Base-by-base conservation (phyloP, 1,140 invertebrate genomes). In the Spodoptera frugiperda region DNA sequence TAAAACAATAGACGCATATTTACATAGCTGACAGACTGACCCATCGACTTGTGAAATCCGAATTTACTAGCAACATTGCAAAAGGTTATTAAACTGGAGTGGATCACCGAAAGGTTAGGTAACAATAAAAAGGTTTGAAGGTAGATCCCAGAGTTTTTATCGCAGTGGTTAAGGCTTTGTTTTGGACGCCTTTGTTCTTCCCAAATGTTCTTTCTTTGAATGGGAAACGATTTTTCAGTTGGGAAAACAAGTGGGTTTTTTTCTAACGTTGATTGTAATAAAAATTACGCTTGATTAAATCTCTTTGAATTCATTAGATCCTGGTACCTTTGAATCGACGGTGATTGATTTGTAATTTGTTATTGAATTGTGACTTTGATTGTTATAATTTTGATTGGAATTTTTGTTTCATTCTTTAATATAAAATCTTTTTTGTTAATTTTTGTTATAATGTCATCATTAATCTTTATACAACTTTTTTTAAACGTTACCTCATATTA, bases 71-170 rank as follows among this genome's bases (percentile, higher is more conserved):
- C 79, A 78, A 82, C 78, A 82, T 81, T 77, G 82, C 80, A 84
- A 82, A 84, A 78, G 83, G 84, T 88, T 88, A 88, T 86, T 86
- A 88, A 88, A 86, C 79, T 57, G 77, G 81, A 86, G 84, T 87
- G 84, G 84, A 88, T 84, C 81, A 85, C 78, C 81, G 81, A 88
- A 89, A 87, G 85, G 85, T 87, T 87, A 89, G 78, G 82, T 59
- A 82, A 84, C 82, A 87, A 87, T 87, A 87, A 88, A 87, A 87
- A 84, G 80, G 82, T 78, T 78, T 78, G 77, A 78, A 82, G 81
- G 73, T 79, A 84, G 81, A 87, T 85, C 82, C 80, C 77, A 11
- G 80, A 65, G 51, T 83, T 78, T 86, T 86, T 84, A 79, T 86
- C 83, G 77, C 83, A 84, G 83, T 82, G 78, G 78, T 74, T 12